Base-by-base conservation (phyloP, 1,140 invertebrate species). In the Bombyx mori region DNA sequence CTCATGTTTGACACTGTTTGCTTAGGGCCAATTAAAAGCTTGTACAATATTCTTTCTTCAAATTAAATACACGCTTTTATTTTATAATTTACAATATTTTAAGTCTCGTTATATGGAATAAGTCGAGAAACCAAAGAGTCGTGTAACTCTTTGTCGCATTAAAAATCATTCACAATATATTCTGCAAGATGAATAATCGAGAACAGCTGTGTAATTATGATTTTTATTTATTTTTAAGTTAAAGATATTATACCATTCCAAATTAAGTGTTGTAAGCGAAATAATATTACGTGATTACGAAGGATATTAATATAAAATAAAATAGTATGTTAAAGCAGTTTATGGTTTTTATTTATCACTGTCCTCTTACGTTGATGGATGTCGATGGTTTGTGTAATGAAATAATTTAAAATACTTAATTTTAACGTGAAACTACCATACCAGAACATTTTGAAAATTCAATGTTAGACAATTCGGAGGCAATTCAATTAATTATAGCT, bases 141-240 rank as follows among this genome's bases (percentile, higher is more conserved):
- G 63, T 65, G 66, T 74, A 76, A 75, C 80, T 83, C 82, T 86
- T 82, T 83, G 77, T 69, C 64, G 73, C 73, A 77, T 81, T 78
- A 76, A 75, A 78, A 73, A 58, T 68, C 73, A 70, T 65, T 44
- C 63, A 58, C 44, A 60, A 59, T 55, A 51, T 49, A 53, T 54
- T 8, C 52, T 64, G 62, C 62, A 64, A 58, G 63, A 65, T 52
- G 45, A 54, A 61, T 63, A 49, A 61, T 60, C 52, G 51, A 65
- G 58, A 61, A 60, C 62, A 71, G 71, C 75, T 75, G 72, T 62
- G 63, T 60, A 68, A 62, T 61, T 68, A 67, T 71, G 71, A 70
- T 70, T 77, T 80, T 81, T 80, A 84, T 84, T 83, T 83, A 83
- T 83, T 82, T 79, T 75, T 86, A 82, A 86, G 81, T 68, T 83